Percentiles rank a stretch among this genome's conserved stretches.
phyloP scores from a whole-genome alignment of 1,140 invertebrate genomes.

The Melanaphis sacchari region DNA sequence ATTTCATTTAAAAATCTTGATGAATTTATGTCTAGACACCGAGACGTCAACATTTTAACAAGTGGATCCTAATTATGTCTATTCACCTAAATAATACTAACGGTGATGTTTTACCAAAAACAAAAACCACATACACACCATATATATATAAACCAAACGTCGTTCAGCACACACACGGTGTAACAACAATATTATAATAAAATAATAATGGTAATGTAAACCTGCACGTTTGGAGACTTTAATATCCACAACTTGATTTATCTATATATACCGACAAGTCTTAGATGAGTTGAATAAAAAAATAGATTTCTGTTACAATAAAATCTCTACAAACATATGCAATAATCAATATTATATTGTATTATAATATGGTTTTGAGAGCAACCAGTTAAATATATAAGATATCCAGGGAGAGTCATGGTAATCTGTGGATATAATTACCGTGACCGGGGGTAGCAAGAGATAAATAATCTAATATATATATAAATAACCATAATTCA shows the following conservation, averaged over 20 bases:
- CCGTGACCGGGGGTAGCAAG: no score
- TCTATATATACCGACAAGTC: not conserved
- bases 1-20: conserved; percentile 43
- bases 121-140: not conserved
- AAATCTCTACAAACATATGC: no score
- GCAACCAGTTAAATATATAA: no score
- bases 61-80: conserved; percentile 49
- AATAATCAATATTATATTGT: no score
- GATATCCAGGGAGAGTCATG: no score
- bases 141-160: not conserved
- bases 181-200: conserved; percentile 7
- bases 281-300: not conserved
- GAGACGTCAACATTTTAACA: conserved; percentile 47
- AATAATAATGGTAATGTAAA: not conserved
- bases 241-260: not conserved
- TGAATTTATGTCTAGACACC: conserved; percentile 44
- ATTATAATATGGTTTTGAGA: no score
- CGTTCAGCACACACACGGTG: not conserved
- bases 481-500: no score
- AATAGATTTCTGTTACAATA: not conserved
- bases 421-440: no score
- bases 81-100: conserved; percentile 38
- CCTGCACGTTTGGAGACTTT: not conserved
- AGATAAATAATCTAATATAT: no score
- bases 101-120: conserved; percentile 38